Evolutionary conservation across 2,797 vertebrate genomes (phyloP).

Genomic region (Onychomys torridus): DNA sequence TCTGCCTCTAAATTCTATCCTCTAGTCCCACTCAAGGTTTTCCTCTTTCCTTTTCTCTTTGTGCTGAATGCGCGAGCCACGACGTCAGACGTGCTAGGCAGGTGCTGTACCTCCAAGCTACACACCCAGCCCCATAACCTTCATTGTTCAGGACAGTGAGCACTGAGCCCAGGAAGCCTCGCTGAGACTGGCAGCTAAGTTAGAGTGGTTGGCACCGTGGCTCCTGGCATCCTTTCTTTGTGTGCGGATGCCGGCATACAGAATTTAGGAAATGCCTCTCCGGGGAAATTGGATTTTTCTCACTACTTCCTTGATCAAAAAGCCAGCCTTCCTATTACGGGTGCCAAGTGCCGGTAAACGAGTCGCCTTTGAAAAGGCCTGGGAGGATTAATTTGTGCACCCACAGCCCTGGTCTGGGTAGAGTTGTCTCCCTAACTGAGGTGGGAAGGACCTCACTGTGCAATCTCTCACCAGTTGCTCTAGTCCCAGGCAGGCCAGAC

Average conservation of each 20-base stretch:
- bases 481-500: background rate
- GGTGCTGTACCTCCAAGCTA: background rate
- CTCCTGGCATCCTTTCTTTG: background rate
- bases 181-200: background rate
- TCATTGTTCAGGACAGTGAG: background rate
- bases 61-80: background rate
- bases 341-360: background rate
- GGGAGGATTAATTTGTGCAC: background rate
- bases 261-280: background rate
- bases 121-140: background rate
- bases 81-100: background rate
- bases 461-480: background rate
- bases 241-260: background rate
- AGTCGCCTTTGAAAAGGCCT: background rate
- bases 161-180: background rate
- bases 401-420: background rate
- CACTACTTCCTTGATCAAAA: background rate
- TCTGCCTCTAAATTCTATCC: background rate
- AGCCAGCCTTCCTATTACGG: background rate
- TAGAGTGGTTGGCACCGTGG: background rate
- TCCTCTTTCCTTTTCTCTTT: background rate
- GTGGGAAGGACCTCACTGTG: background rate
- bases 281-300: constrained; percentile 24
- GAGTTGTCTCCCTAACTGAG: background rate
- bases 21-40: background rate